Conservation (phyloP, 2,113 vertebrate genomes). For the Bubo blakistoni region DNA sequence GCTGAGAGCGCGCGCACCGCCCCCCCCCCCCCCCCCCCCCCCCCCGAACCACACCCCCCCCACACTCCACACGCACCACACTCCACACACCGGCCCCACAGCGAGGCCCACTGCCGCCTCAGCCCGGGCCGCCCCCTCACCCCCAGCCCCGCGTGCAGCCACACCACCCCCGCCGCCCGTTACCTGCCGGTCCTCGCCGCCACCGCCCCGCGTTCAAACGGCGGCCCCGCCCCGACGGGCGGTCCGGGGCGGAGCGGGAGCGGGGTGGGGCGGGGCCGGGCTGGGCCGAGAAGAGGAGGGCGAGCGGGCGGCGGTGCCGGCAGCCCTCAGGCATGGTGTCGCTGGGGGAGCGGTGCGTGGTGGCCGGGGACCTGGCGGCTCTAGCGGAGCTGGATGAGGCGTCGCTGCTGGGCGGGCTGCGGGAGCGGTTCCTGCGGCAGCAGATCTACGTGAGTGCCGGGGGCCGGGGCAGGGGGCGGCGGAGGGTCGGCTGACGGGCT, state of each 20-base stretch:
- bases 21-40: too few species aligned
- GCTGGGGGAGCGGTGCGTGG: neutral
- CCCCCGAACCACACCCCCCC: too few species aligned
- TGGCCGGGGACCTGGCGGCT: conserved; percentile 51
- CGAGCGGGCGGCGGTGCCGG: too few species aligned
- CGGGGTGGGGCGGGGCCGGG: neutral
- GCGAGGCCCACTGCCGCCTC: neutral
- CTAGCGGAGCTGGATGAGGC: conserved; percentile 67
- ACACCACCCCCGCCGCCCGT: neutral
- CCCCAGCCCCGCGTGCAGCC: neutral
- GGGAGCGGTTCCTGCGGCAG: conserved; percentile 44
- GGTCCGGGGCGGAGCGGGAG: neutral
- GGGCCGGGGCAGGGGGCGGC: neutral
- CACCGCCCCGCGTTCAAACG: neutral
- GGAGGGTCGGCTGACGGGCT: neutral
- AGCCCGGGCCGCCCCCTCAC: too few species aligned
- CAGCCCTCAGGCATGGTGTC: neutral
- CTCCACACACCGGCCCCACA: too few species aligned
- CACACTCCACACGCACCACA: too few species aligned
- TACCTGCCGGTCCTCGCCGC: neutral
- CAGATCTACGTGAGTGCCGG: conserved; percentile 64
- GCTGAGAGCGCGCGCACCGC: too few species aligned
- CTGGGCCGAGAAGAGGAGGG: too few species aligned
- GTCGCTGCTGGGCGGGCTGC: conserved; percentile 54
- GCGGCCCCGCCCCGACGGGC: neutral